Percentiles rank a stretch among this genome's conserved stretches.
Conservation (phyloP, 1,140 invertebrate species). For the Marisa cornuarietis region DNA sequence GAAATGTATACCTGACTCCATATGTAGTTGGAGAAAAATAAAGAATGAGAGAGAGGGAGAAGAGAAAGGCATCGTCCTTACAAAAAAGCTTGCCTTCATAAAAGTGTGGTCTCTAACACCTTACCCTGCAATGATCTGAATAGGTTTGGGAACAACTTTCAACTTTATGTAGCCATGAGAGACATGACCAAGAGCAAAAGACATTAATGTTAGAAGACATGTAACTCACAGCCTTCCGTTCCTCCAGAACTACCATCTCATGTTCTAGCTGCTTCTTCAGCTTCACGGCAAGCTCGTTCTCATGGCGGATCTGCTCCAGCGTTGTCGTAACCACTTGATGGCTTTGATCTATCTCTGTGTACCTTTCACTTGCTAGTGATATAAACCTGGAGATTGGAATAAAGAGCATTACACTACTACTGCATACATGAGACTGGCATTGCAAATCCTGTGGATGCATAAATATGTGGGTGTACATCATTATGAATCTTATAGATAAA, state of each 20-base stretch:
- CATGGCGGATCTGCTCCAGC: constrained; percentile 57
- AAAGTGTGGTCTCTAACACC: too few species aligned
- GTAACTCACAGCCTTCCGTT: constrained; percentile 59
- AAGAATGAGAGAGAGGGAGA: neutral
- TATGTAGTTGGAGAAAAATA: too few species aligned
- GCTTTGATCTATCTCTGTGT: constrained; percentile 50
- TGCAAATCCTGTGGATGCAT: too few species aligned
- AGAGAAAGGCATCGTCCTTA: too few species aligned
- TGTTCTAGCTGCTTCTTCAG: constrained; percentile 63
- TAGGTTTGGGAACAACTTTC: too few species aligned
- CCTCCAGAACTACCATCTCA: constrained; percentile 64
- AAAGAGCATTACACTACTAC: too few species aligned
- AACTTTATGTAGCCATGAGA: neutral
- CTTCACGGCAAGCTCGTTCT: constrained; percentile 59
- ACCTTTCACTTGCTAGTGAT: constrained; percentile 51
- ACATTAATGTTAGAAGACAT: neutral
- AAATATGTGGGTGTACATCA: too few species aligned
- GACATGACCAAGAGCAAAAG: neutral
- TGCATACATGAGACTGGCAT: too few species aligned
- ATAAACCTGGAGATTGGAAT: constrained; percentile 55
- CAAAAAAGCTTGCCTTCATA: too few species aligned
- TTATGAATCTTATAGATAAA: too few species aligned
- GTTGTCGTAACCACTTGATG: constrained; percentile 53
- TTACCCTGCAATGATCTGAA: too few species aligned
- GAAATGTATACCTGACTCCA: too few species aligned